These are phyloP conservation scores for Misgurnus anguillicaudatus DNA, from an alignment of 2,113 vertebrate species.

Conservation along the genomic window DNA sequence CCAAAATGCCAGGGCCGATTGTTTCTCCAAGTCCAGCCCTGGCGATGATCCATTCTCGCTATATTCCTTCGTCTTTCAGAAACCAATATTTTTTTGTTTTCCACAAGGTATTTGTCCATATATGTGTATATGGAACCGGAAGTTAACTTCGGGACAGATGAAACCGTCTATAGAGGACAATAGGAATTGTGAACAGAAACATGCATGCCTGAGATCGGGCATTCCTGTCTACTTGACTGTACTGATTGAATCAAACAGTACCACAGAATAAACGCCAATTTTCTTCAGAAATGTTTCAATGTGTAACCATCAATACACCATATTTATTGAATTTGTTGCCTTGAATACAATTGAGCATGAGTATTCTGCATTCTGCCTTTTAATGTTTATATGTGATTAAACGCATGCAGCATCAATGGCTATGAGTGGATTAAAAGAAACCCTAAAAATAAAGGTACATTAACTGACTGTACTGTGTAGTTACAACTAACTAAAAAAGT, in stretches of 20 bases:
- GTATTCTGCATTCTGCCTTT: conserved; percentile 47
- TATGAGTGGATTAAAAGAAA: conserved; percentile 11
- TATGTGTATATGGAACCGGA: no score
- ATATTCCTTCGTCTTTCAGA: no score
- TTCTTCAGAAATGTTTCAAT: conserved; percentile 38
- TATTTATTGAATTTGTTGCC: conserved; percentile 48
- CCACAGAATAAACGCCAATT: conserved; percentile 19
- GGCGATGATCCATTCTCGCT: no score
- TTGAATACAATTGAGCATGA: conserved; percentile 50
- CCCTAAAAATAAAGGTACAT: conserved; percentile 67
- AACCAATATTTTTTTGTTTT: no score
- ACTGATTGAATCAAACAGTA: conserved; percentile 50
- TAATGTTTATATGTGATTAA: conserved; percentile 54
- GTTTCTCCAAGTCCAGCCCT: no score
- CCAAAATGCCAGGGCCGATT: no score
- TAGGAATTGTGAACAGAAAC: conserved; percentile 13
- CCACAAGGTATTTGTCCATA: no score
- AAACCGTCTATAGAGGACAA: conserved; percentile 56
- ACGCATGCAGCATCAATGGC: conserved; percentile 48
- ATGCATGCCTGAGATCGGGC: conserved; percentile 14
- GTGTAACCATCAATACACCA: conserved; percentile 25
- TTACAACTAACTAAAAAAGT: not conserved
- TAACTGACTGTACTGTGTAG: conserved; percentile 57
- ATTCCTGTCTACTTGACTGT: conserved; percentile 50
- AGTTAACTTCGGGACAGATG: no score